A percentile compares a stretch with the other conserved stretches of the same genome.
These are phyloP conservation scores for Unio delphinus DNA, from an alignment of 2,888 invertebrate genomes.

Conservation along the genomic window DNA sequence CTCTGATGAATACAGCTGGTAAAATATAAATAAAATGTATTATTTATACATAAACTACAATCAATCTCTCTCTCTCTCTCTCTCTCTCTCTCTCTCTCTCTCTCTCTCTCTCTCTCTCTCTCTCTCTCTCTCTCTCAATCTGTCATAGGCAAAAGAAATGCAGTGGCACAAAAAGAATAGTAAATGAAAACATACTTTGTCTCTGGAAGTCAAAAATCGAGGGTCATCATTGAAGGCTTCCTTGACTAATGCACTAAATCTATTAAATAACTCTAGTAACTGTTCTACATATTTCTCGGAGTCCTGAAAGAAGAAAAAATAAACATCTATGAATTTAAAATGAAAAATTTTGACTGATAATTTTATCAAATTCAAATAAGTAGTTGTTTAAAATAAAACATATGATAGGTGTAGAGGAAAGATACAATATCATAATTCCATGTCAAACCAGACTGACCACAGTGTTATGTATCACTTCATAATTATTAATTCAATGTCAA, in stretches of 20 bases:
- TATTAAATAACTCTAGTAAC: conserved; percentile 90
- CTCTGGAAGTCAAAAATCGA: conserved; percentile 95
- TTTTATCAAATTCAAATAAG: no score
- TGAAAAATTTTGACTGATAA: neutral
- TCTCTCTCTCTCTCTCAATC: neutral
- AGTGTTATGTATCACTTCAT: no score
- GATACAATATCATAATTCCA: no score
- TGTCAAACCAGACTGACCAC: no score
- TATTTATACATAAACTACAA: no score
- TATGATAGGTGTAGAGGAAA: no score
- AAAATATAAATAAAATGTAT: no score
- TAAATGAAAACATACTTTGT: conserved; percentile 77
- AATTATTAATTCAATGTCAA: no score
- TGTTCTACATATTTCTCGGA: conserved; percentile 99
- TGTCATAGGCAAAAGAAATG: neutral
- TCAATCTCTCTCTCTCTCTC: neutral
- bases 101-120: neutral
- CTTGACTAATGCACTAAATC: conserved; percentile 91
- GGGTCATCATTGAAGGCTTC: conserved; percentile 98
- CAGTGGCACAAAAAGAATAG: neutral
- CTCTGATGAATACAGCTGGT: no score
- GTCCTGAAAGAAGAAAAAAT: conserved; percentile 75
- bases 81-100: neutral
- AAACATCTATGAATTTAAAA: neutral
- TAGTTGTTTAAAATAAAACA: no score